These are phyloP conservation scores for Dorcus hopei DNA, from an alignment of 2,888 invertebrate species.

Conservation along the genomic window DNA sequence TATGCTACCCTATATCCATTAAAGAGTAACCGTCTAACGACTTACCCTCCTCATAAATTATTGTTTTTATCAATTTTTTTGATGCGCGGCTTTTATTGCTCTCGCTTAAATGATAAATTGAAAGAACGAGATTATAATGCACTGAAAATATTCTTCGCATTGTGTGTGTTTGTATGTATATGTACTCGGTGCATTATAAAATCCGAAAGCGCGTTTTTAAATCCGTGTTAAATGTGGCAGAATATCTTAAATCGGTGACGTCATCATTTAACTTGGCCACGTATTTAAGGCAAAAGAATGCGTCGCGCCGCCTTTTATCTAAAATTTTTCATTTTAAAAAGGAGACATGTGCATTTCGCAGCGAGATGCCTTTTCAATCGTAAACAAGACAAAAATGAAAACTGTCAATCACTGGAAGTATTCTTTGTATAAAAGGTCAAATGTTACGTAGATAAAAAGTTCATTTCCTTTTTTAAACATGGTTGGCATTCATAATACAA, in stretches of 20 bases:
- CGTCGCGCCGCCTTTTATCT: background rate
- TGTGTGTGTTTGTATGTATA: background rate
- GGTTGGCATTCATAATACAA: conserved; percentile 11
- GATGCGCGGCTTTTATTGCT: no score
- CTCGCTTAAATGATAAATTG: no score
- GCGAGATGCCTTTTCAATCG: conserved; percentile 26
- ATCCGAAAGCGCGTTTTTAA: background rate
- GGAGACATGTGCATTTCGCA: conserved; percentile 21
- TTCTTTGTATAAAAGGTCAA: conserved; percentile 29
- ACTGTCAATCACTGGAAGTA: conserved; percentile 30
- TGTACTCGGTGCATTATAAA: background rate
- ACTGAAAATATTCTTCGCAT: background rate
- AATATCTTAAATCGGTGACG: conserved; percentile 10
- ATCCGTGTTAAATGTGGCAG: conserved; percentile 11
- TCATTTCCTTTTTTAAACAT: conserved; percentile 45
- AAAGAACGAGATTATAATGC: no score
- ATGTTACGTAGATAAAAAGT: conserved; percentile 45
- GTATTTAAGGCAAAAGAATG: background rate
- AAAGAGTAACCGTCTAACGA: conserved; percentile 11
- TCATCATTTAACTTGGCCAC: conserved; percentile 5
- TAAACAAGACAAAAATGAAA: conserved; percentile 33
- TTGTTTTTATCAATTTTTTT: background rate
- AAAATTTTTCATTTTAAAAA: conserved; percentile 17
- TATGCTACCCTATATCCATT: background rate
- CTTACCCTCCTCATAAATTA: conserved; percentile 13